Conservation (phyloP, 2,113 vertebrate genomes). For the Eulemur rufifrons region DNA sequence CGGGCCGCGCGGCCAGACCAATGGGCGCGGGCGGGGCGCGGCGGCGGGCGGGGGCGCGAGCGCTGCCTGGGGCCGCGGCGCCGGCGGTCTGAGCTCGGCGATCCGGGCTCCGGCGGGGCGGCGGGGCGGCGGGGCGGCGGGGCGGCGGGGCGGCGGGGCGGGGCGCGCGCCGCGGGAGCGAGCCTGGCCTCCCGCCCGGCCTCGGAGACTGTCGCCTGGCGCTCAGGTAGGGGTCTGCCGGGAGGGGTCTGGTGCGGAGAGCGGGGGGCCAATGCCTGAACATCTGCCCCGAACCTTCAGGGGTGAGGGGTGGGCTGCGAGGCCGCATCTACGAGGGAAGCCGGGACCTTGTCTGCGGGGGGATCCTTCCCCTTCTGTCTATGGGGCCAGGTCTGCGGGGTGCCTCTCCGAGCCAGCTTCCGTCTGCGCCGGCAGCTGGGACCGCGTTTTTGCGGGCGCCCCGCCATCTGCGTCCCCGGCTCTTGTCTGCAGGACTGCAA, state of each 20-base stretch:
- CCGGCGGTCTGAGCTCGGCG: slow-evolving; percentile 27
- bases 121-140: slow-evolving; percentile 22
- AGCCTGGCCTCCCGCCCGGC: slow-evolving; percentile 6
- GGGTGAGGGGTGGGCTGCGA: neutral
- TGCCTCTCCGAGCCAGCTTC: neutral
- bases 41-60: slow-evolving; percentile 39
- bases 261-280: neutral
- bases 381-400: neutral
- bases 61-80: slow-evolving; percentile 24
- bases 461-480: neutral
- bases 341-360: neutral
- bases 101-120: neutral
- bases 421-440: neutral
- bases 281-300: neutral
- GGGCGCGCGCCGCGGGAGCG: slow-evolving; percentile 53
- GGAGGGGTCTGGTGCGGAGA: neutral
- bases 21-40: slow-evolving; percentile 35
- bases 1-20: neutral
- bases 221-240: slow-evolving; percentile 58
- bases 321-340: neutral
- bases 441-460: neutral
- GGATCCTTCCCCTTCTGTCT: neutral
- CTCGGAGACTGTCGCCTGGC: neutral
- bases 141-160: neutral
- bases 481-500: neutral